These are phyloP conservation scores for Malacoctenus gilli DNA, from an alignment of 2,797 vertebrate genomes.

Conservation along the genomic window DNA sequence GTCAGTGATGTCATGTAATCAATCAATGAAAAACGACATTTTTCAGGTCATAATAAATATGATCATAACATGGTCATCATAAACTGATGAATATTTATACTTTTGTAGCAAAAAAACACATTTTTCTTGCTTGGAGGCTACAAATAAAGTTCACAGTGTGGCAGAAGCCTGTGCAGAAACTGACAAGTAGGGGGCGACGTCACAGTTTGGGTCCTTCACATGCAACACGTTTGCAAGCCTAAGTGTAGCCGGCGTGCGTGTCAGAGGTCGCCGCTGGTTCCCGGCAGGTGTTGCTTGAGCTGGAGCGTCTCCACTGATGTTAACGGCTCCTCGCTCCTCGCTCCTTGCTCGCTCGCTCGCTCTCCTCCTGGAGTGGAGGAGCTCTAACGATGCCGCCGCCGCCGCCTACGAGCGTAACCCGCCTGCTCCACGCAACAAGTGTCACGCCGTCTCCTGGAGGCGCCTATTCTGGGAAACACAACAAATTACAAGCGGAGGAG, in stretches of 20 bases:
- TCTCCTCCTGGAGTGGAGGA: slow-evolving; percentile 8
- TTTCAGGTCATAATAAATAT: too few relatives aligned
- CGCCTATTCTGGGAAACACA: slow-evolving; percentile 6
- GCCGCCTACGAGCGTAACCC: slow-evolving; percentile 21
- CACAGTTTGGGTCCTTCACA: too few relatives aligned
- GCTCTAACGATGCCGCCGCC: slow-evolving; percentile 8
- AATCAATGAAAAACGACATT: too few relatives aligned
- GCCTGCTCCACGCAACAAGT: slow-evolving; percentile 10
- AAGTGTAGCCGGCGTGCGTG: background rate
- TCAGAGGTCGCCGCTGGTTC: background rate
- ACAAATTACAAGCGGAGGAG: slow-evolving; percentile 23
- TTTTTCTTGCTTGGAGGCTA: too few relatives aligned
- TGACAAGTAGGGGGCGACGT: too few relatives aligned
- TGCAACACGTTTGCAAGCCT: background rate
- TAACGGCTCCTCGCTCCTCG: background rate
- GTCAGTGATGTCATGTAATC: rapidly evolving
- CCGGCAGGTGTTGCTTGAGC: too few relatives aligned
- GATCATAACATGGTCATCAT: too few relatives aligned
- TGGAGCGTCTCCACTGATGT: background rate
- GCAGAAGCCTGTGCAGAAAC: too few relatives aligned
- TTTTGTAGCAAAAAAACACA: too few relatives aligned
- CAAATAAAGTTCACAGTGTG: too few relatives aligned
- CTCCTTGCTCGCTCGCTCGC: too few relatives aligned
- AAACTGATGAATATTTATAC: too few relatives aligned
- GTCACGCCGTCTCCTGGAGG: slow-evolving; percentile 10